Conservation (phyloP, 2,797 vertebrate genomes). For the Channa striata region DNA sequence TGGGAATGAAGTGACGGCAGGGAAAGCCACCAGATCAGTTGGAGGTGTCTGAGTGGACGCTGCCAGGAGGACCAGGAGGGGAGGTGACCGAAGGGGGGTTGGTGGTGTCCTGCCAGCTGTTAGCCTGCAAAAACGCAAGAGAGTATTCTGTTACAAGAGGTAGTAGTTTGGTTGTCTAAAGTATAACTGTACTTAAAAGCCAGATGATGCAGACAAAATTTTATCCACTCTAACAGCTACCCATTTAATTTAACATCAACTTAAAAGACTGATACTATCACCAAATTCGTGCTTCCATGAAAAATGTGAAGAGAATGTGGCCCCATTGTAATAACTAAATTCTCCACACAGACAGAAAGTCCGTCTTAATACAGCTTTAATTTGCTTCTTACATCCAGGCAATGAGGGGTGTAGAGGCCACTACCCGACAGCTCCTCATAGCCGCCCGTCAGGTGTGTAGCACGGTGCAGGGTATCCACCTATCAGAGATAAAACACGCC, state of each 20-base stretch:
- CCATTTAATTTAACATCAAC: neutral
- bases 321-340: too few relatives aligned
- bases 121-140: slow-evolving; percentile 78
- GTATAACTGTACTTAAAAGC: slow-evolving; percentile 8
- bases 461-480: slow-evolving; percentile 93
- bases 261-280: neutral
- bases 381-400: slow-evolving; percentile 86
- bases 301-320: too few relatives aligned
- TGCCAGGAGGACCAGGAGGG: slow-evolving; percentile 85
- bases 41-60: slow-evolving; percentile 88
- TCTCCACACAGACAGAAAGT: too few relatives aligned
- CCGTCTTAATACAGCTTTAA: too few relatives aligned
- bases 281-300: too few relatives aligned
- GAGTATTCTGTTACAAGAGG: slow-evolving; percentile 25
- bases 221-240: neutral
- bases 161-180: too few relatives aligned
- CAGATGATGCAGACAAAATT: slow-evolving; percentile 4
- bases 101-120: slow-evolving; percentile 89
- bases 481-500: slow-evolving; percentile 59
- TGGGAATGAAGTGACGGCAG: slow-evolving; percentile 57
- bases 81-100: slow-evolving; percentile 86
- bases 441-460: slow-evolving; percentile 91
- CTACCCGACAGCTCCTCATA: slow-evolving; percentile 90
- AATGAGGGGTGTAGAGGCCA: slow-evolving; percentile 88
- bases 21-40: slow-evolving; percentile 79